These are phyloP conservation scores for Lysiphlebus fabarum DNA, from an alignment of 1,140 invertebrate genomes.

Conservation along the genomic window DNA sequence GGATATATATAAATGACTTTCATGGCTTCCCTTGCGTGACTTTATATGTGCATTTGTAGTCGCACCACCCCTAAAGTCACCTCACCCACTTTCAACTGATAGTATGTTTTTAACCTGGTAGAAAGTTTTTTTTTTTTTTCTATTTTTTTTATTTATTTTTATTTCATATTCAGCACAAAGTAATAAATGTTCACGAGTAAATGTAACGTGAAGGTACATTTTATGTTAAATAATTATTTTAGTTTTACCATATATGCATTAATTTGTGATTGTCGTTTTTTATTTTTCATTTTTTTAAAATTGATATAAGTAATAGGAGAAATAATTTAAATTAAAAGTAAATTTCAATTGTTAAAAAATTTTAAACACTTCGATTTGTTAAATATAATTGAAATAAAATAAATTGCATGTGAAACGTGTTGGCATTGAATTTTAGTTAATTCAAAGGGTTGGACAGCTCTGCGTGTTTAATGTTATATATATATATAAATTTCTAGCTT, in stretches of 20 bases:
- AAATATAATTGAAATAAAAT: no score
- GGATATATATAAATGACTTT: no score
- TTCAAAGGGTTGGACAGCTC: background rate
- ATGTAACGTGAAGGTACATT: background rate
- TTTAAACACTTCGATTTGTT: no score
- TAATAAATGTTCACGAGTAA: background rate
- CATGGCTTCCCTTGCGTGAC: conserved; percentile 33
- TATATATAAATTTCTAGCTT: conserved; percentile 9
- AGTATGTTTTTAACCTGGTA: no score
- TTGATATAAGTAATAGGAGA: no score
- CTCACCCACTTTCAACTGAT: no score
- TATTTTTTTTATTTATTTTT: background rate
- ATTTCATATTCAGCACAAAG: background rate
- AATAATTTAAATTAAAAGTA: no score
- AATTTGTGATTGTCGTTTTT: no score
- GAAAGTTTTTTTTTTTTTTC: background rate
- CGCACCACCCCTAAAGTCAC: background rate
- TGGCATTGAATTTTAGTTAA: no score
- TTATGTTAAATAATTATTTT: background rate
- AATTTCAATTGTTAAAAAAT: no score
- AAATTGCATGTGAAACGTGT: background rate
- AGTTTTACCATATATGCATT: background rate
- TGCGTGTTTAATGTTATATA: conserved; percentile 12
- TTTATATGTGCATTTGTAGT: conserved; percentile 32
- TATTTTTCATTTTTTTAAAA: no score